phyloP scores from a whole-genome alignment of 1,140 invertebrate species.

The Sinonovacula constricta region DNA sequence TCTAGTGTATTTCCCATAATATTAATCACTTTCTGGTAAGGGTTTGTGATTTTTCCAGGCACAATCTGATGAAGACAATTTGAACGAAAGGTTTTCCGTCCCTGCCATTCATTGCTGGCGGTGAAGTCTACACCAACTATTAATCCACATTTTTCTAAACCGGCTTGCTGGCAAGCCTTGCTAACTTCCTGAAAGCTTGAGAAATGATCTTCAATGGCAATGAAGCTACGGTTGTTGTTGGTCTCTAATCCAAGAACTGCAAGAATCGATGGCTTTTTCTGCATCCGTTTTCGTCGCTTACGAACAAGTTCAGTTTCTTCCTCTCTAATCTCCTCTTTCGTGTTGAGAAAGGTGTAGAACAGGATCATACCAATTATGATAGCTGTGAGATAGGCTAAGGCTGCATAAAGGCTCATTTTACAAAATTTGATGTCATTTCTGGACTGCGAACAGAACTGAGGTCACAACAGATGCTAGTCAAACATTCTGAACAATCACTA shows the following conservation, averaged over 20 bases:
- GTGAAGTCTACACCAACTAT: conserved; percentile 81
- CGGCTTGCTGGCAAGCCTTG: conserved; percentile 75
- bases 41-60: conserved; percentile 69
- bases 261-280: conserved; percentile 65
- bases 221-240: conserved; percentile 59
- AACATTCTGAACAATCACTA: no score
- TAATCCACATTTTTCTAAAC: conserved; percentile 79
- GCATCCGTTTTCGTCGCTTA: conserved; percentile 45
- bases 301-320: neutral
- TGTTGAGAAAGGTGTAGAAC: conserved; percentile 56
- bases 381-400: conserved; percentile 61
- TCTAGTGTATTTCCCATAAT: conserved; percentile 80
- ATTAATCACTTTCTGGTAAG: conserved; percentile 79
- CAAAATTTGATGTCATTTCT: no score
- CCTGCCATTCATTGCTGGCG: conserved; percentile 82
- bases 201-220: conserved; percentile 74
- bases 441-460: no score
- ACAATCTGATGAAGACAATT: conserved; percentile 77
- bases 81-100: conserved; percentile 79
- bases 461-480: no score
- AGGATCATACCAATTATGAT: conserved; percentile 61
- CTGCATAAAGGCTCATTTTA: conserved; percentile 61
- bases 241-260: conserved; percentile 65
- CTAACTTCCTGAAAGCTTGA: conserved; percentile 75
- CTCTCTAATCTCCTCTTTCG: conserved; percentile 33